Conservation (phyloP, 1,140 invertebrate species). For the Drosophila parvula region DNA sequence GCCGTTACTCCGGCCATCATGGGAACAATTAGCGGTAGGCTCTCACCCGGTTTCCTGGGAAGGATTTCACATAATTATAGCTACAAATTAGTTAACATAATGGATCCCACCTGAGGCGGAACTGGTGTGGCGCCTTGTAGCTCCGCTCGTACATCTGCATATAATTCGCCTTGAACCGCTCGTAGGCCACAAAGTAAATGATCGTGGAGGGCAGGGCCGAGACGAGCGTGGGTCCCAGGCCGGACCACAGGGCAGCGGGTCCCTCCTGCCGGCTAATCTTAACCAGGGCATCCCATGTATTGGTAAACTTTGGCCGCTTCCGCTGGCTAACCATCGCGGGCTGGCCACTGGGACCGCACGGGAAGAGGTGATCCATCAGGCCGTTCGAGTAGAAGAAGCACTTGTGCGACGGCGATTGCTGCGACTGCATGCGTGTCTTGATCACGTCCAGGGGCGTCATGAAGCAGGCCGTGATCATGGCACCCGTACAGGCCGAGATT, state of each 20-base stretch:
- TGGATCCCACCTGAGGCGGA: neutral
- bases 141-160: slow-evolving; percentile 85
- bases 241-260: slow-evolving; percentile 96
- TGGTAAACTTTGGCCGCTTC: slow-evolving; percentile 91
- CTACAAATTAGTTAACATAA: neutral
- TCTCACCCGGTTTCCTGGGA: neutral
- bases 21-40: slow-evolving; percentile 89
- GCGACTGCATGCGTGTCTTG: slow-evolving; percentile 98
- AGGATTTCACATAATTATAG: neutral
- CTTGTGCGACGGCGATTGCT: slow-evolving; percentile 91
- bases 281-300: slow-evolving; percentile 97
- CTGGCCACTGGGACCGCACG: slow-evolving; percentile 86
- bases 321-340: slow-evolving; percentile 76
- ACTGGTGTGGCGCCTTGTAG: neutral
- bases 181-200: slow-evolving; percentile 98
- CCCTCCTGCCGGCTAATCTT: slow-evolving; percentile 97
- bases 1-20: slow-evolving; percentile 92
- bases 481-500: slow-evolving; percentile 94
- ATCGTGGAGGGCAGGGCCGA: slow-evolving; percentile 98
- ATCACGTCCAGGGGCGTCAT: slow-evolving; percentile 99
- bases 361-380: slow-evolving; percentile 98
- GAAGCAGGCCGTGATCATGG: slow-evolving; percentile 93
- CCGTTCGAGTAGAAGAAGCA: slow-evolving; percentile 99
- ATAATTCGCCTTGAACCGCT: slow-evolving; percentile 90
- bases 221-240: slow-evolving; percentile 96